phyloP scores from a whole-genome alignment of 2,888 invertebrate species.

The Andrena camellia region DNA sequence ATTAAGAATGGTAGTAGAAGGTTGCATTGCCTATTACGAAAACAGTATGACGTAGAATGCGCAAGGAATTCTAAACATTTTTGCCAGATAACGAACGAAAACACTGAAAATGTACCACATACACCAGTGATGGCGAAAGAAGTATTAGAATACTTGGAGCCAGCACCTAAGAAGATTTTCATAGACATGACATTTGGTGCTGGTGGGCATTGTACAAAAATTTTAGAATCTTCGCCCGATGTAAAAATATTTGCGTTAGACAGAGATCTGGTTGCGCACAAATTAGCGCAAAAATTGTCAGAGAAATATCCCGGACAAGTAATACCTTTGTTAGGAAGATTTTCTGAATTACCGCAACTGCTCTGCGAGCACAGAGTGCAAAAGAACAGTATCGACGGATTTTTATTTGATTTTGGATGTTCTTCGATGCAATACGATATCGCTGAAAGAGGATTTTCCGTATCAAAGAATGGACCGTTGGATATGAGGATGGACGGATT shows the following conservation, averaged over 20 bases:
- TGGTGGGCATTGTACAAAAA: constrained; percentile 93
- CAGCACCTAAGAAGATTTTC: constrained; percentile 88
- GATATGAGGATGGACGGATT: constrained; percentile 98
- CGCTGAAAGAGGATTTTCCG: constrained; percentile 93
- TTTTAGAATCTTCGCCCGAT: constrained; percentile 89
- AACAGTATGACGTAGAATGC: background rate
- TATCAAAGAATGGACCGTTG: constrained; percentile 93
- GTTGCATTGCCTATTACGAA: background rate
- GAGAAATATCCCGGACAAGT: constrained; percentile 90
- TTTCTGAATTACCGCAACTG: constrained; percentile 93
- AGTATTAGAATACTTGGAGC: constrained; percentile 89
- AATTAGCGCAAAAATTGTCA: constrained; percentile 89
- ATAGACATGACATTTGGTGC: constrained; percentile 99
- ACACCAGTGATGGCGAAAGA: constrained; percentile 92
- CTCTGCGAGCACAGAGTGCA: constrained; percentile 87
- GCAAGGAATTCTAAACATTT: constrained; percentile 22
- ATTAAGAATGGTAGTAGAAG: constrained; percentile 14
- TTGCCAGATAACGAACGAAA: constrained; percentile 23
- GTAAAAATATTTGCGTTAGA: constrained; percentile 93
- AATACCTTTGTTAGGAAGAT: constrained; percentile 93
- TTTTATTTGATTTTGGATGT: constrained; percentile 97
- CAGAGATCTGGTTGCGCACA: constrained; percentile 93
- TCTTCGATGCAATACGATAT: constrained; percentile 98
- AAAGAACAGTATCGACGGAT: constrained; percentile 92
- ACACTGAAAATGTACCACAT: constrained; percentile 84